Conservation (phyloP, 2,797 vertebrate species). For the Falco novaeseelandiae region DNA sequence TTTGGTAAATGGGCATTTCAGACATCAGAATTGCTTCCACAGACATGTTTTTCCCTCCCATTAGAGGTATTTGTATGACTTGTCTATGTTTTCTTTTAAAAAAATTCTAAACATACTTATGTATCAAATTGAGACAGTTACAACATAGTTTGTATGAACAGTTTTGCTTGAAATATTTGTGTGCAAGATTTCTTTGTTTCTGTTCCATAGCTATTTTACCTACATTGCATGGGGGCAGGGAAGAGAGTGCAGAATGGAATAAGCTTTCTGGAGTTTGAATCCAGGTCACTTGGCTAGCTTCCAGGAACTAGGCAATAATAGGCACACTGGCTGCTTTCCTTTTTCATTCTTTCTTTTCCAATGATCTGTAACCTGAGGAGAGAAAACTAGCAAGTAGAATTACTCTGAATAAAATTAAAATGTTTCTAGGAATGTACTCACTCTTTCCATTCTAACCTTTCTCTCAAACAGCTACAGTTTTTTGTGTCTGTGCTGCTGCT, state of each 20-base stretch:
- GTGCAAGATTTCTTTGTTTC: conserved; percentile 53
- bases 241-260: conserved; percentile 49
- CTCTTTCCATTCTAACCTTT: conserved; percentile 1
- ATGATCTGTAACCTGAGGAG: conserved; percentile 62
- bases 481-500: not conserved
- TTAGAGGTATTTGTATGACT: not conserved
- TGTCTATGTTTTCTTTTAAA: not conserved
- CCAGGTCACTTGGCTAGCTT: conserved; percentile 71
- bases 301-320: conserved; percentile 64
- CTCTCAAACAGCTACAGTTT: not conserved
- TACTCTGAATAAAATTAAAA: conserved; percentile 54
- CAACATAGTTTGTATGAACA: not conserved
- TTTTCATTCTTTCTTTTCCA: conserved; percentile 66
- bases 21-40: not conserved
- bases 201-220: conserved; percentile 61
- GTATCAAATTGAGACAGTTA: not conserved
- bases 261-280: conserved; percentile 75
- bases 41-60: not conserved
- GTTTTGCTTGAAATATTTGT: conserved; percentile 15
- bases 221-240: conserved; percentile 49
- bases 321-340: conserved; percentile 63
- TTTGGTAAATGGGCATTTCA: not conserved
- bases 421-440: conserved; percentile 48
- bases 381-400: conserved; percentile 52
- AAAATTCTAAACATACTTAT: not conserved